These are phyloP conservation scores for Lagenorhynchus albirostris DNA, from an alignment of 2,113 vertebrate species.

Conservation along the genomic window DNA sequence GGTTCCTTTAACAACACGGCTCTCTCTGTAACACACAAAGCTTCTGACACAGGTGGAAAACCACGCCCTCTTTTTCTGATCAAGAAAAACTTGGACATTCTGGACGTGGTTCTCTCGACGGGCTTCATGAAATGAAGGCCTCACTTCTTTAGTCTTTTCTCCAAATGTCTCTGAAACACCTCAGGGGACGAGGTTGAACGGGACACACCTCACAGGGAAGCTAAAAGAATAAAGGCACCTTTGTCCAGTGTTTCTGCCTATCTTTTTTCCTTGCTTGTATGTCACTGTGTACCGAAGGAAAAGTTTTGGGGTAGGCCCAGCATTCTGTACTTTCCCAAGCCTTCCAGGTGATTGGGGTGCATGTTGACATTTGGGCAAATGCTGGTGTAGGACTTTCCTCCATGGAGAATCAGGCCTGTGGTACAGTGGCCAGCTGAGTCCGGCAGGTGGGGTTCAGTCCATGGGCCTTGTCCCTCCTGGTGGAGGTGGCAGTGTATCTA, in stretches of 20 bases:
- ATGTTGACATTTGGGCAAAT: not conserved
- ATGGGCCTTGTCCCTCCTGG: rapidly evolving
- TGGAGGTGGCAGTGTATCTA: not conserved
- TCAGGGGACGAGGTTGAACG: not conserved
- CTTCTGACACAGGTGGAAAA: not conserved
- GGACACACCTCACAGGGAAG: not conserved
- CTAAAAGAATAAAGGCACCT: not conserved
- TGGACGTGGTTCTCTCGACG: not conserved
- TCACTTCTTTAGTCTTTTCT: not conserved
- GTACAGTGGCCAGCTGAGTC: too few relatives aligned
- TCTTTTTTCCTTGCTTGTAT: not conserved
- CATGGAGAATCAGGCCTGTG: not conserved
- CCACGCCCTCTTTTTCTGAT: not conserved
- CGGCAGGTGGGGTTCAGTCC: not conserved
- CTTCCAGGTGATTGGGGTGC: not conserved
- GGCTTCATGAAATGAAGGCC: not conserved
- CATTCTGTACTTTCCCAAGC: not conserved
- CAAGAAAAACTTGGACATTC: not conserved
- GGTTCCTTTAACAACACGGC: not conserved
- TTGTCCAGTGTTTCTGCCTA: not conserved
- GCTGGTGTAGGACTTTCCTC: rapidly evolving
- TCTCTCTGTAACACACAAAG: not conserved
- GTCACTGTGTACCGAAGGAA: not conserved
- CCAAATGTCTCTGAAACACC: not conserved
- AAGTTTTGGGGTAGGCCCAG: not conserved